phyloP scores from a whole-genome alignment of 1,140 invertebrate species.

The Drosophila varians region DNA sequence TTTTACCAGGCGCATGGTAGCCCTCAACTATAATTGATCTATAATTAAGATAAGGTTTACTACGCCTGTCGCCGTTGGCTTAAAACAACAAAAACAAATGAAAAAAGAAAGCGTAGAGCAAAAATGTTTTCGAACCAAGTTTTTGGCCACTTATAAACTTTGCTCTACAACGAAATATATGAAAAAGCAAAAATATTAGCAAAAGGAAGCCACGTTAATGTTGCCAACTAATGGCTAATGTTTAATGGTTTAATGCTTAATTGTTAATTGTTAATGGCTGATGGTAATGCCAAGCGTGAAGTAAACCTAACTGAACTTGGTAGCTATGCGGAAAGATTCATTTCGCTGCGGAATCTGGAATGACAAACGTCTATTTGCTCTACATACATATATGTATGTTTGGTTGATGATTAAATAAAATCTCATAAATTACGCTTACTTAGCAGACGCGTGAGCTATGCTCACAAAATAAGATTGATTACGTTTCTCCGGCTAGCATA shows the following conservation, averaged over 20 bases:
- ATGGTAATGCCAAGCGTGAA: constrained; percentile 44
- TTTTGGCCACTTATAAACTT: constrained; percentile 34
- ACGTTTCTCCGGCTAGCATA: constrained; percentile 20
- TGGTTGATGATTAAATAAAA: constrained; percentile 22
- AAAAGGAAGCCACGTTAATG: constrained; percentile 6
- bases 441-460: constrained; percentile 26
- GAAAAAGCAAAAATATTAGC: constrained; percentile 2
- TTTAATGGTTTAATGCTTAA: constrained; percentile 2
- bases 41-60: constrained; percentile 78
- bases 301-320: constrained; percentile 30
- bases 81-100: constrained; percentile 20
- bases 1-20: constrained; percentile 18
- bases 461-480: constrained; percentile 54
- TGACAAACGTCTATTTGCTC: constrained; percentile 33
- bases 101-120: constrained; percentile 34
- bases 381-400: background rate
- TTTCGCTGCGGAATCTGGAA: background rate
- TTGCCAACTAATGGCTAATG: constrained; percentile 1
- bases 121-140: constrained; percentile 52
- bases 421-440: constrained; percentile 54
- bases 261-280: constrained; percentile 2
- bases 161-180: constrained; percentile 8
- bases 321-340: constrained; percentile 50
- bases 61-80: constrained; percentile 46
- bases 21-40: constrained; percentile 70